These are phyloP conservation scores for Notechis scutatus DNA, from an alignment of 2,113 vertebrate genomes.

Conservation along the genomic window DNA sequence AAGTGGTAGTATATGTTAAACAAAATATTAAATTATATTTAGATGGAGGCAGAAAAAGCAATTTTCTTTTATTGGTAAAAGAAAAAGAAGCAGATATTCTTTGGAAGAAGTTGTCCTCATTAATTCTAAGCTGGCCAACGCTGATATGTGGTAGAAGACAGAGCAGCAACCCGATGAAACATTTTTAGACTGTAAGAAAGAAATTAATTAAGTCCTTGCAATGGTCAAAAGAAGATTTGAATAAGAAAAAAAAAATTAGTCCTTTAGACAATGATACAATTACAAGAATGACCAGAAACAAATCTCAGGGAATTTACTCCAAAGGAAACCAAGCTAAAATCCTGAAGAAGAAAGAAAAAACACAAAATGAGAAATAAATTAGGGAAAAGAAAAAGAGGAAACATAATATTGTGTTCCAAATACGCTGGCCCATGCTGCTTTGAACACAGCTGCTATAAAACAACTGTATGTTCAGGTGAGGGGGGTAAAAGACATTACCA, in stretches of 20 bases:
- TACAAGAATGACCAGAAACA: conserved; percentile 33
- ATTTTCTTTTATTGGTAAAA: neutral
- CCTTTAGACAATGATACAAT: conserved; percentile 38
- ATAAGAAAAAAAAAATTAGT: conserved; percentile 57
- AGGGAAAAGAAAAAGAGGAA: neutral
- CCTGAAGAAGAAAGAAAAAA: neutral
- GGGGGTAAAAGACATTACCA: neutral
- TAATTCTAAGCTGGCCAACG: conserved; percentile 14
- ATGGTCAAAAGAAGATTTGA: conserved; percentile 41
- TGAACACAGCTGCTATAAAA: neutral
- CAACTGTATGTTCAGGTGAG: neutral
- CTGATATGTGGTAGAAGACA: conserved; percentile 13
- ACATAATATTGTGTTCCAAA: neutral
- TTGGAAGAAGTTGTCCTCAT: conserved; percentile 17
- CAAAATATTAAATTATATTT: neutral
- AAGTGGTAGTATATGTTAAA: neutral
- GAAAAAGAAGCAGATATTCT: neutral
- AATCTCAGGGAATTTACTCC: conserved; percentile 22
- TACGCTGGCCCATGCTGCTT: neutral
- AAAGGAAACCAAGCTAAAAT: conserved; percentile 20
- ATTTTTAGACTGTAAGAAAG: conserved; percentile 35
- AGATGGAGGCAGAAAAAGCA: neutral
- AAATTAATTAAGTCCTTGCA: conserved; percentile 48
- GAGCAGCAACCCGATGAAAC: conserved; percentile 36
- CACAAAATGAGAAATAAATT: conserved; percentile 30